Percentiles rank a stretch among this genome's conserved stretches.
Evolutionary conservation across 2,113 vertebrate species (phyloP).

Genomic region (Natator depressus): DNA sequence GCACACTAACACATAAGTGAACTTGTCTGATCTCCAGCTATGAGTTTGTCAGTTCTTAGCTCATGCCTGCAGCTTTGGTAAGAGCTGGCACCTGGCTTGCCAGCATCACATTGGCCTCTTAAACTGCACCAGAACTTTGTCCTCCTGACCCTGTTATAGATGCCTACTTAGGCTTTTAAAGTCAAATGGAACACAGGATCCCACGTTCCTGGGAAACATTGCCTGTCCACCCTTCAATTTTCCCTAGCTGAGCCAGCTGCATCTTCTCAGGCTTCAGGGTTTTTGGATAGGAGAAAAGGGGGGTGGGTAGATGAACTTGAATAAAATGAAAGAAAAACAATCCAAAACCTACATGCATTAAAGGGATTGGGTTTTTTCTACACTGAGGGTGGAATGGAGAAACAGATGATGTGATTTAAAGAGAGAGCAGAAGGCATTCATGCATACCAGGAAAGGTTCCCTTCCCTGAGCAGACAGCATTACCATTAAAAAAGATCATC

Average conservation of each 20-base stretch:
- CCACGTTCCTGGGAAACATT: background rate
- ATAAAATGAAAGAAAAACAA: background rate
- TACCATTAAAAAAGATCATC: too few relatives aligned
- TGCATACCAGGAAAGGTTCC: background rate
- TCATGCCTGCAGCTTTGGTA: background rate
- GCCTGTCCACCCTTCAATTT: background rate
- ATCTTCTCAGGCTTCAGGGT: accelerated
- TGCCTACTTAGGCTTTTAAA: too few relatives aligned
- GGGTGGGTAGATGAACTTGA: background rate
- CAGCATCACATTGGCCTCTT: too few relatives aligned
- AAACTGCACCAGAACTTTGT: too few relatives aligned
- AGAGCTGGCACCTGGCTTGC: too few relatives aligned
- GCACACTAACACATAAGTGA: background rate
- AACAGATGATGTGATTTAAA: background rate
- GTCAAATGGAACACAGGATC: too few relatives aligned
- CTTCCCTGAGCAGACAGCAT: background rate
- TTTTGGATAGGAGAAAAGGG: background rate
- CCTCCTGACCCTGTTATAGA: too few relatives aligned
- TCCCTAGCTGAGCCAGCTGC: accelerated
- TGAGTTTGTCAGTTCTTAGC: background rate
- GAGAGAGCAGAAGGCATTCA: accelerated
- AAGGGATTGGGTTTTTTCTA: background rate
- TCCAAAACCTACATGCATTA: background rate
- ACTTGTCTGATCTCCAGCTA: background rate
- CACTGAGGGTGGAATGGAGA: background rate